Evolutionary conservation across 2,113 vertebrate genomes (phyloP), one percentile per base, ranked within the genome.

Genomic region (Hyla sarda): DNA sequence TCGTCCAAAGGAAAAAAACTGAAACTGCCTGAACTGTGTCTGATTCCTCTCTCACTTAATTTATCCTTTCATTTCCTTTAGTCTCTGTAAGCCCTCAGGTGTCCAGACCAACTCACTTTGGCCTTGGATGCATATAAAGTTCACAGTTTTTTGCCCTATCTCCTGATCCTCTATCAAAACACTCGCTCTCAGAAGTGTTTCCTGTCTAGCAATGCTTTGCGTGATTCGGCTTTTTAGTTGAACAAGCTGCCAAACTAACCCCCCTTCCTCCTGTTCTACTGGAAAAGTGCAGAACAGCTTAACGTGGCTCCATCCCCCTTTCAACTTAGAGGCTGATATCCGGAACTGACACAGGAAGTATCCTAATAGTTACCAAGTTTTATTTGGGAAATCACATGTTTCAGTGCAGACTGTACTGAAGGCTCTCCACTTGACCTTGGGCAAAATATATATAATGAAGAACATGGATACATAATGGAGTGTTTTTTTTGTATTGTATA

Each of bases 281-380:
- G 91, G 89, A 94, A 92, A 92, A 87, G 92, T 75, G 52, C 74
- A 90, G 87, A 86, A 88, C 90, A 74, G 87, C 79, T 86, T 88
- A 30, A 82, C 21, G 1, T 2, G 48, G 90, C 84, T 88, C 91
- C 83, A 86, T 85, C 85, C 76, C 85, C 84, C 87, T 88, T 82
- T 95, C 93, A 30, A 93, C 93, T 93, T 91, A 90, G 92, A 95
- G 93, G 91, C 92, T 95, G 94, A 96, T 95, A 92, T 95, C 96
- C 96, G 95, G 97, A 99, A 98, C 95, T 96, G 92, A 93, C 96
- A 93, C 96, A 92, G 97, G 97, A 99, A 99, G 96, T 95, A 87
- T 94, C 93, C 91, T 99, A 98, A 98, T 99, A 93, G 97, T 98
- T 98, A 96, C 97, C 97, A 99, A 98, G 97, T 95, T 96, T 97